phyloP scores from a whole-genome alignment of 2,113 vertebrate genomes.

The Ophthalmolycus amberensis region DNA sequence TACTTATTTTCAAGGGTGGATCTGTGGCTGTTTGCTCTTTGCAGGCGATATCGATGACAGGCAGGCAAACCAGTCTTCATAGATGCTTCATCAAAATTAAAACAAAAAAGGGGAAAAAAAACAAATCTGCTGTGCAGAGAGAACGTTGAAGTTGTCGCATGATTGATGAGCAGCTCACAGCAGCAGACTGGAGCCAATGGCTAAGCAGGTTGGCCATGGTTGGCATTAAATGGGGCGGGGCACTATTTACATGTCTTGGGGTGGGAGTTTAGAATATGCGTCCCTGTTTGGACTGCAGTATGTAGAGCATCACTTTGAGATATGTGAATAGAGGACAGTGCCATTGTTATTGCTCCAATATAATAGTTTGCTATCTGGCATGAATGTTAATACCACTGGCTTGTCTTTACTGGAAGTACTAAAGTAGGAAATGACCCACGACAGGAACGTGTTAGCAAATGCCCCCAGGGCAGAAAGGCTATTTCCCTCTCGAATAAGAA shows the following conservation, averaged over 20 bases:
- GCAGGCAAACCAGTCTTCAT: slow-evolving; percentile 29
- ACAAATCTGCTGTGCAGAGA: slow-evolving; percentile 24
- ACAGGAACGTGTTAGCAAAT: slow-evolving; percentile 46
- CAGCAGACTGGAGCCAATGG: slow-evolving; percentile 29
- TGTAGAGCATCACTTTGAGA: slow-evolving; percentile 1
- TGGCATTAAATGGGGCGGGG: slow-evolving; percentile 15
- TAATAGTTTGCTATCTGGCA: slow-evolving; percentile 33
- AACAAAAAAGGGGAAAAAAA: slow-evolving; percentile 39
- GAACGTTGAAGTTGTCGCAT: slow-evolving; percentile 30
- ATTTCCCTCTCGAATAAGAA: slow-evolving; percentile 71
- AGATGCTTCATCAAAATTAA: slow-evolving; percentile 37
- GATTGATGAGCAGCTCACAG: slow-evolving; percentile 43
- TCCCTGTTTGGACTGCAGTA: neutral
- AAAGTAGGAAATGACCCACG: slow-evolving; percentile 64
- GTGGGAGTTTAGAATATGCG: neutral
- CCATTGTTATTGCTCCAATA: slow-evolving; percentile 24
- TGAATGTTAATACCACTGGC: slow-evolving; percentile 40
- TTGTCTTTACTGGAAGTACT: slow-evolving; percentile 50
- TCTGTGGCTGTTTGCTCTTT: slow-evolving; percentile 42
- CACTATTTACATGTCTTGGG: slow-evolving; percentile 24
- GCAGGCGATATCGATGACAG: slow-evolving; percentile 41
- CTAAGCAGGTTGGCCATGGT: slow-evolving; percentile 34
- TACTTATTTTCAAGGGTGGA: slow-evolving; percentile 47
- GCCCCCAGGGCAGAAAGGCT: slow-evolving; percentile 43
- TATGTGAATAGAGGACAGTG: slow-evolving; percentile 10